Evolutionary conservation across 1,140 invertebrate species (phyloP).

Genomic region (Drosophila insularis): DNA sequence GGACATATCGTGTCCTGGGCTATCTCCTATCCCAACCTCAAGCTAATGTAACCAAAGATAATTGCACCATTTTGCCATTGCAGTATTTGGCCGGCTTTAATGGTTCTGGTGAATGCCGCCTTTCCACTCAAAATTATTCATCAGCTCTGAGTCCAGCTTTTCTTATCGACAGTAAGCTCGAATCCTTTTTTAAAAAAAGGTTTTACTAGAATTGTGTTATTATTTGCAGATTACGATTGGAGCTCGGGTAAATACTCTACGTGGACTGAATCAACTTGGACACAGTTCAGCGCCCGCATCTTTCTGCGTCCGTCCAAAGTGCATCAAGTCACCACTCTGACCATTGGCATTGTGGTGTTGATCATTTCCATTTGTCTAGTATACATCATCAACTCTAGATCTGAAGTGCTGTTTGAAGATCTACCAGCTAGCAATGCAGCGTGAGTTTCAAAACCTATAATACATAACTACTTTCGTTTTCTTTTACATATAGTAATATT

Average conservation of each 20-base stretch:
- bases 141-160: slow-evolving; percentile 92
- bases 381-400: slow-evolving; percentile 87
- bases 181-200: background rate
- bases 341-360: slow-evolving; percentile 86
- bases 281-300: slow-evolving; percentile 88
- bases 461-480: background rate
- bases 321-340: slow-evolving; percentile 87
- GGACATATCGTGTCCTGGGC: slow-evolving; percentile 75
- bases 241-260: slow-evolving; percentile 90
- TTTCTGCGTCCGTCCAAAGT: slow-evolving; percentile 90
- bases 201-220: background rate
- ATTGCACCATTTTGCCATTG: slow-evolving; percentile 67
- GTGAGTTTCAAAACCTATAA: slow-evolving; percentile 53
- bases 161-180: slow-evolving; percentile 85
- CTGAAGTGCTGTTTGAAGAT: slow-evolving; percentile 86
- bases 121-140: slow-evolving; percentile 89
- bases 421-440: slow-evolving; percentile 73
- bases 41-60: slow-evolving; percentile 43
- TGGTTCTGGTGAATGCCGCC: slow-evolving; percentile 88
- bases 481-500: background rate
- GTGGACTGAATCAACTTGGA: slow-evolving; percentile 96
- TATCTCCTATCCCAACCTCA: slow-evolving; percentile 62
- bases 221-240: slow-evolving; percentile 89
- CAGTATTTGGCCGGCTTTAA: slow-evolving; percentile 86
- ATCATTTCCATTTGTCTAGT: slow-evolving; percentile 87